Evolutionary conservation across 2,888 invertebrate species (phyloP).

Genomic region (Diaprepes abbreviatus): DNA sequence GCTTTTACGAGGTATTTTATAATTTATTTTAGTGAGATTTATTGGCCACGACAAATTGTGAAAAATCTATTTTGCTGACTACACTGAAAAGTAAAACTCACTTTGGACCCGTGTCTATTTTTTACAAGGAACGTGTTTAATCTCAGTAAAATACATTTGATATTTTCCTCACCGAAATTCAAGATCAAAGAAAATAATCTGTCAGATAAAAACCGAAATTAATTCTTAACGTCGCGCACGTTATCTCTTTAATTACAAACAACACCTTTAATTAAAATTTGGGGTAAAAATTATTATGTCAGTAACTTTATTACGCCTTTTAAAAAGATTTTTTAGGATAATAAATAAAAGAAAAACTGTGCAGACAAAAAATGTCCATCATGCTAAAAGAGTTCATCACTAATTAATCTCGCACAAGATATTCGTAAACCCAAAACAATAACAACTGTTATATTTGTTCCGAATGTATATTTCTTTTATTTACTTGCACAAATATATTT

Average conservation of each 20-base stretch:
- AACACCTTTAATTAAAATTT: neutral
- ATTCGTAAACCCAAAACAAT: too few species aligned
- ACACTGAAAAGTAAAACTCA: conserved; percentile 3
- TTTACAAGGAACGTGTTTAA: neutral
- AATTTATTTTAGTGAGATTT: conserved; percentile 14
- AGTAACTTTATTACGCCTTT: too few species aligned
- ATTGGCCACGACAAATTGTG: conserved; percentile 13
- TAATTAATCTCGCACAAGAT: too few species aligned
- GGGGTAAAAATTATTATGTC: neutral
- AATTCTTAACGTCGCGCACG: neutral
- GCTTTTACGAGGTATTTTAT: neutral
- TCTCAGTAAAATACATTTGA: neutral
- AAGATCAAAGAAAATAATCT: neutral
- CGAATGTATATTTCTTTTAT: too few species aligned
- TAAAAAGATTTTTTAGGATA: too few species aligned
- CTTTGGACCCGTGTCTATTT: neutral
- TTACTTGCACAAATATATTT: too few species aligned
- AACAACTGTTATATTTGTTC: too few species aligned
- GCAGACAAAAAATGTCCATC: too few species aligned
- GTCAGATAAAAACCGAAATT: neutral
- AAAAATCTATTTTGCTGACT: conserved; percentile 12
- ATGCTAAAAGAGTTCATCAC: too few species aligned
- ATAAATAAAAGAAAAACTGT: neutral
- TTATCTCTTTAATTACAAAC: neutral
- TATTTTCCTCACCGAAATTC: neutral